A percentile compares a stretch with the other conserved stretches of the same genome.
Evolutionary conservation across 2,888 invertebrate genomes (phyloP).

Genomic region (Sthenelais limicola): DNA sequence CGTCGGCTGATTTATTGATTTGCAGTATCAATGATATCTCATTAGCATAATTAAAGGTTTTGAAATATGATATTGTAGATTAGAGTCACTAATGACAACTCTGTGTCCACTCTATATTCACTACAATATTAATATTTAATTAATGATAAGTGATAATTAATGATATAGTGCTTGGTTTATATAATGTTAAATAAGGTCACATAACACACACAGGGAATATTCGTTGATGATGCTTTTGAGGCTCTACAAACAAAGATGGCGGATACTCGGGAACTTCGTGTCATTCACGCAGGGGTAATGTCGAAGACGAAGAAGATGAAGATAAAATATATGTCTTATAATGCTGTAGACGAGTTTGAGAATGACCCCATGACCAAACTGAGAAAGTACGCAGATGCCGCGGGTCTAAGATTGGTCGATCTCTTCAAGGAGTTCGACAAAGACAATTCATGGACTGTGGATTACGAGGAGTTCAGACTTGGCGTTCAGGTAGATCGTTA

Average conservation of each 20-base stretch:
- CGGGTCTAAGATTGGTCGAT: slow-evolving; percentile 64
- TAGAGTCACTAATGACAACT: too few relatives aligned
- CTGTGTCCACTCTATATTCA: too few relatives aligned
- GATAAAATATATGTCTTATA: too few relatives aligned
- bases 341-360: too few relatives aligned
- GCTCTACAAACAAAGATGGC: slow-evolving; percentile 56
- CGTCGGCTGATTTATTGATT: neutral
- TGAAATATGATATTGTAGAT: too few relatives aligned
- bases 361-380: slow-evolving; percentile 64
- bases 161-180: too few relatives aligned
- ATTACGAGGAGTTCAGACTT: slow-evolving; percentile 58
- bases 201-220: slow-evolving; percentile 60
- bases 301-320: slow-evolving; percentile 40
- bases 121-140: too few relatives aligned
- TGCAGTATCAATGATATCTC: neutral
- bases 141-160: too few relatives aligned
- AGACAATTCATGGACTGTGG: slow-evolving; percentile 60
- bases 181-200: too few relatives aligned
- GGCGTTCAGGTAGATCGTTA: slow-evolving; percentile 59
- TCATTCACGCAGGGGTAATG: slow-evolving; percentile 61
- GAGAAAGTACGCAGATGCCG: slow-evolving; percentile 55
- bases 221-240: slow-evolving; percentile 61
- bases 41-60: too few relatives aligned
- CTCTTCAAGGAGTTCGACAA: slow-evolving; percentile 67
- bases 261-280: slow-evolving; percentile 53